Percentiles rank a stretch among this genome's conserved stretches.
Evolutionary conservation across 2,113 vertebrate species (phyloP).

Genomic region (Edolisoma coerulescens): DNA sequence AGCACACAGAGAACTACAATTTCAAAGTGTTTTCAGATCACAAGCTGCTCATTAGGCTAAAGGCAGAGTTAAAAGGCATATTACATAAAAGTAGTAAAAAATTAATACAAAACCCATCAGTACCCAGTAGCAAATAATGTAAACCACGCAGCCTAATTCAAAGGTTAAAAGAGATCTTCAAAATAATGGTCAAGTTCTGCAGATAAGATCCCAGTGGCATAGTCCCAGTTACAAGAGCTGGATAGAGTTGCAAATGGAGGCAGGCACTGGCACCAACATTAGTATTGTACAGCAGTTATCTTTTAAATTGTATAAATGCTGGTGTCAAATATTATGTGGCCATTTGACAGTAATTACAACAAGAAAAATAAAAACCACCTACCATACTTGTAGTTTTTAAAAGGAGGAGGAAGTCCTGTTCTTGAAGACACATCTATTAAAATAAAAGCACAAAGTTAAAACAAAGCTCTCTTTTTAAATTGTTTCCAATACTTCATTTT

Average conservation of each 20-base stretch:
- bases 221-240: not conserved
- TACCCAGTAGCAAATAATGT: constrained; percentile 41
- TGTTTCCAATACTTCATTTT: not conserved
- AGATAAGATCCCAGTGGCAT: not conserved
- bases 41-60: constrained; percentile 20
- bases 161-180: not conserved
- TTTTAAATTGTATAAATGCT: not conserved
- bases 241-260: not conserved
- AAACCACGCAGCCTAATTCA: not conserved
- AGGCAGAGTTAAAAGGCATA: constrained; percentile 51
- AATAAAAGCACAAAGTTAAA: constrained; percentile 3
- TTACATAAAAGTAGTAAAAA: constrained; percentile 58
- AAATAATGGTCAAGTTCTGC: not conserved
- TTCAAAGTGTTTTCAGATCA: constrained; percentile 46
- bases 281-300: not conserved
- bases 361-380: constrained; percentile 62
- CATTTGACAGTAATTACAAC: not conserved
- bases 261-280: not conserved
- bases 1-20: not conserved
- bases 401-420: constrained; percentile 82
- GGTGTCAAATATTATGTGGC: not conserved
- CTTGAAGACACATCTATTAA: constrained; percentile 79
- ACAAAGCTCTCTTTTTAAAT: not conserved
- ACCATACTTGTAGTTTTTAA: constrained; percentile 88
- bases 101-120: constrained; percentile 38